A percentile compares a stretch with the other conserved stretches of the same genome.
Evolutionary conservation across 2,113 vertebrate species (phyloP).

Genomic region (Oncorhynchus nerka): DNA sequence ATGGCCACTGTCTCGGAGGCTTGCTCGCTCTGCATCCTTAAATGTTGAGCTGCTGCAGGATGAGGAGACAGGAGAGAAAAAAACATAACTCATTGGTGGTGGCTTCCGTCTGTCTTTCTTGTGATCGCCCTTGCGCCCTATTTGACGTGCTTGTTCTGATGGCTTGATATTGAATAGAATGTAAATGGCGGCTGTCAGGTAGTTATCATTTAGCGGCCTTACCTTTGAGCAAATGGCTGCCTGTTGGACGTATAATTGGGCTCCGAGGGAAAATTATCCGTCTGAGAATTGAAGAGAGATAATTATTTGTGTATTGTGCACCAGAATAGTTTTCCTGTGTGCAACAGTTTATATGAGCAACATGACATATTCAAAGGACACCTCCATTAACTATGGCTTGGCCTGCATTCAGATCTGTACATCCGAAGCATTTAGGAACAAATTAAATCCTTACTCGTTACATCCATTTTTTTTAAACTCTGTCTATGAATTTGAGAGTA

Average conservation of each 20-base stretch:
- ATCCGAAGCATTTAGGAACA: slow-evolving; percentile 5
- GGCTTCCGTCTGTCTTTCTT: slow-evolving; percentile 10
- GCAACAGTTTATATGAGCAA: not conserved
- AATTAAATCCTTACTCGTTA: not conserved
- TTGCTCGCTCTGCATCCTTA: slow-evolving; percentile 98
- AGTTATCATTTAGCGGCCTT: slow-evolving; percentile 85
- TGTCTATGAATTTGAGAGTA: too few relatives aligned
- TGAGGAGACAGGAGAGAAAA: slow-evolving; percentile 17
- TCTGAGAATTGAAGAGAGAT: slow-evolving; percentile 82
- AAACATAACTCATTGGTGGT: slow-evolving; percentile 46
- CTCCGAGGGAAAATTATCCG: slow-evolving; percentile 99
- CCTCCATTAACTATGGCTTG: not conserved
- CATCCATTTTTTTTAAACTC: too few relatives aligned
- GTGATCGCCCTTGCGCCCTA: slow-evolving; percentile 5
- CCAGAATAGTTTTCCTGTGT: slow-evolving; percentile 7
- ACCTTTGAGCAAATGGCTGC: slow-evolving; percentile 99
- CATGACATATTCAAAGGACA: slow-evolving; percentile 15
- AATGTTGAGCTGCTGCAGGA: slow-evolving; percentile 95
- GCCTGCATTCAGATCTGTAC: not conserved
- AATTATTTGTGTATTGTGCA: slow-evolving; percentile 29
- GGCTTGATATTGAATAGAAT: slow-evolving; percentile 46
- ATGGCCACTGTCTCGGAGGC: slow-evolving; percentile 99
- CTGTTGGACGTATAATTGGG: slow-evolving; percentile 99
- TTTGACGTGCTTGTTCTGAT: slow-evolving; percentile 47
- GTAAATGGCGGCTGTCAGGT: slow-evolving; percentile 55